Conservation (phyloP, 2,113 vertebrate species). For the Rattus rattus region DNA sequence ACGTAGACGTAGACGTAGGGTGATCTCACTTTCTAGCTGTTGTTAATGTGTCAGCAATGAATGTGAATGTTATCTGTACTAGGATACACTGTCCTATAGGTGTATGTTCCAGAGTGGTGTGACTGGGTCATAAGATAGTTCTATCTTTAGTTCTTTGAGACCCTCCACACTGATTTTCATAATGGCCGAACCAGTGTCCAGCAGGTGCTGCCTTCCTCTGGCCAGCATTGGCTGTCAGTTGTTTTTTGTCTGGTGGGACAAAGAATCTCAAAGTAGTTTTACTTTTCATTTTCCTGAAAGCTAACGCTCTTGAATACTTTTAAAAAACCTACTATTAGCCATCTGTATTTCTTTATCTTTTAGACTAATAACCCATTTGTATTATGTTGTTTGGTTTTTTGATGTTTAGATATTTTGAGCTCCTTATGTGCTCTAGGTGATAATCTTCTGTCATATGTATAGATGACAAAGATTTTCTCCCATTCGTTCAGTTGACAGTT, state of each 20-base stretch:
- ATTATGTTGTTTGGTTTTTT: background rate
- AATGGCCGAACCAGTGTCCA: background rate
- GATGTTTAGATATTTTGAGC: background rate
- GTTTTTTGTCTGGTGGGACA: background rate
- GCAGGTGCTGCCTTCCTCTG: background rate
- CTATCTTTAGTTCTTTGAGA: background rate
- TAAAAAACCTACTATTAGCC: background rate
- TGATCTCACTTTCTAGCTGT: background rate
- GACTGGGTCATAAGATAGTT: background rate
- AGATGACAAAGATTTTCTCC: background rate
- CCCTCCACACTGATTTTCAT: background rate
- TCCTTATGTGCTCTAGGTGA: background rate
- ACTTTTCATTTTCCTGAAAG: background rate
- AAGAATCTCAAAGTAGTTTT: background rate
- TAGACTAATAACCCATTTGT: background rate
- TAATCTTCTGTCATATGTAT: background rate
- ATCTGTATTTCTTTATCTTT: background rate
- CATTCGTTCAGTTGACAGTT: background rate
- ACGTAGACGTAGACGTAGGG: background rate
- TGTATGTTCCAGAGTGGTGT: background rate
- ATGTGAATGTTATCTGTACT: background rate
- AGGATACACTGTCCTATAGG: background rate
- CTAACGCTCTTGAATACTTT: background rate
- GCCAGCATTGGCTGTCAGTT: background rate
- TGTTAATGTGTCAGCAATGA: background rate